Evolutionary conservation across 2,888 invertebrate genomes (phyloP).

Genomic region (Campoplex capitator): DNA sequence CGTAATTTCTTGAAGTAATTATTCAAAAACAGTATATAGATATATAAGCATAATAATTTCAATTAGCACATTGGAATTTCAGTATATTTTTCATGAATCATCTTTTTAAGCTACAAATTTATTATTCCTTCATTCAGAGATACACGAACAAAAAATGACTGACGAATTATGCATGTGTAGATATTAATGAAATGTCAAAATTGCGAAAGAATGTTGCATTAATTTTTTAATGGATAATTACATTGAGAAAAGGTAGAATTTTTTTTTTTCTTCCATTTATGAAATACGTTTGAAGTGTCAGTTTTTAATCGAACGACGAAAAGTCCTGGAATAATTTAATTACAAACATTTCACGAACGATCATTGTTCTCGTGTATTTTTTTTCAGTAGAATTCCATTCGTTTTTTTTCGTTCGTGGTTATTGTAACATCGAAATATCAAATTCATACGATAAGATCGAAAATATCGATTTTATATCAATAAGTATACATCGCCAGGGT

Average conservation of each 20-base stretch:
- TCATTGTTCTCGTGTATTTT: no score
- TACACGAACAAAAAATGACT: background rate
- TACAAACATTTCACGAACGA: no score
- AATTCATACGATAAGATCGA: slow-evolving; percentile 25
- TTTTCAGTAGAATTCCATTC: background rate
- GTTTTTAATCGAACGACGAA: background rate
- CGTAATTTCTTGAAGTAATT: background rate
- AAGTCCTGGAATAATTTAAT: background rate
- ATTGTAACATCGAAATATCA: background rate
- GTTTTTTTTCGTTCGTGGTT: background rate
- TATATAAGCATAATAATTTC: background rate
- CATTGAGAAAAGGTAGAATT: no score
- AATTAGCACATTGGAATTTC: no score
- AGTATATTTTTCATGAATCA: no score
- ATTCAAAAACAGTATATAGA: background rate
- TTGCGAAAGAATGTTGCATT: no score
- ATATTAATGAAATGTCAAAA: no score
- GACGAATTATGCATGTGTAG: no score
- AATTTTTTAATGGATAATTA: no score
- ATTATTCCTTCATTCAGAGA: background rate
- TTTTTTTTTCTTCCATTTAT: no score
- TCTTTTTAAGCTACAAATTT: no score
- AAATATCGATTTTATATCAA: background rate
- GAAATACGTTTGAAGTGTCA: no score
- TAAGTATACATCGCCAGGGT: background rate